Percentiles rank a stretch among this genome's conserved stretches.
phyloP scores from a whole-genome alignment of 2,113 vertebrate genomes.

The Leucoraja erinaceus region DNA sequence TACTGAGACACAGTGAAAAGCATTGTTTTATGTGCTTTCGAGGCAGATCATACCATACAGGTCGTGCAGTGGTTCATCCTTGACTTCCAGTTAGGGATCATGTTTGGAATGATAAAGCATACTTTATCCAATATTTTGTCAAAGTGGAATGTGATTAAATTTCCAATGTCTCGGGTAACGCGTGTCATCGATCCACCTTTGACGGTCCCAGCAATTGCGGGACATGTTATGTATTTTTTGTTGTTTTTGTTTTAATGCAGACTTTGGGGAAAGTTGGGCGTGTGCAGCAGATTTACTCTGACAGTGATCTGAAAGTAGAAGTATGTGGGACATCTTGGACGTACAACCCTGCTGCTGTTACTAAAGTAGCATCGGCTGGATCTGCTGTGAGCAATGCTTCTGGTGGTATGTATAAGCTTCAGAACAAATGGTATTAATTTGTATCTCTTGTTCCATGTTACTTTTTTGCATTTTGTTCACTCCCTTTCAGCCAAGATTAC shows the following conservation, averaged over 20 bases:
- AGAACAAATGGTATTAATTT: background rate
- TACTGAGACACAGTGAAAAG: too few relatives aligned
- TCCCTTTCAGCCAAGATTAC: background rate
- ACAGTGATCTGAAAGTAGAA: slow-evolving; percentile 97
- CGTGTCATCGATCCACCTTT: background rate
- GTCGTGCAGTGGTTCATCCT: too few relatives aligned
- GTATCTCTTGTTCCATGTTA: background rate
- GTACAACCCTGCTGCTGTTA: slow-evolving; percentile 94
- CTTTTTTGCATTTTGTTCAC: too few relatives aligned
- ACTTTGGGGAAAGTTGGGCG: slow-evolving; percentile 96
- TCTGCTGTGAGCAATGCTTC: slow-evolving; percentile 95
- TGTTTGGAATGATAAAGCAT: too few relatives aligned
- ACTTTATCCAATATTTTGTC: too few relatives aligned
- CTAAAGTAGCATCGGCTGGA: slow-evolving; percentile 90
- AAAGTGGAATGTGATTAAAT: too few relatives aligned
- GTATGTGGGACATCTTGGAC: slow-evolving; percentile 98
- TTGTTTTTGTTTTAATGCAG: slow-evolving; percentile 58
- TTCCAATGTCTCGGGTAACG: background rate
- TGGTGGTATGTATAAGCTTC: slow-evolving; percentile 69
- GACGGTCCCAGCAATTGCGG: background rate
- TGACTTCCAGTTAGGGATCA: too few relatives aligned
- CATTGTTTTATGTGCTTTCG: too few relatives aligned
- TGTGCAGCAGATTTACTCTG: slow-evolving; percentile 97
- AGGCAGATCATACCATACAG: too few relatives aligned
- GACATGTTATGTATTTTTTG: too few relatives aligned